phyloP scores from a whole-genome alignment of 2,797 vertebrate species.

The Aeoliscus strigatus region DNA sequence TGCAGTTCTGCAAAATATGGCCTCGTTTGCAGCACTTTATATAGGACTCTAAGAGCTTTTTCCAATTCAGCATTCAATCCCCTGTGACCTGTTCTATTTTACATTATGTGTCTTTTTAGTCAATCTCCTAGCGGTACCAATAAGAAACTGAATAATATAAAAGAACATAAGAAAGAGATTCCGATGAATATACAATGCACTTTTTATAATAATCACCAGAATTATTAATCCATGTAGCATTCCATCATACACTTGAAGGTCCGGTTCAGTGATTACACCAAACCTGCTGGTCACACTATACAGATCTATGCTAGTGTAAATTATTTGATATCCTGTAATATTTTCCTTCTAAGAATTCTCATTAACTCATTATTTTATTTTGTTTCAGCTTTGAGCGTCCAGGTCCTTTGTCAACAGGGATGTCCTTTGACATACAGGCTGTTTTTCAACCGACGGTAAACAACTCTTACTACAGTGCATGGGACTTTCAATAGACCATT shows the following conservation, averaged over 20 bases:
- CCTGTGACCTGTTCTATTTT: constrained; percentile 65
- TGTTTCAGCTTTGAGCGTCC: constrained; percentile 82
- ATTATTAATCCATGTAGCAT: constrained; percentile 12
- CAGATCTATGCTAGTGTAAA: background rate
- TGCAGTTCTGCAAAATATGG: constrained; percentile 31
- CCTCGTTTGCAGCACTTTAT: constrained; percentile 59
- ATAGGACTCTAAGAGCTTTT: constrained; percentile 47
- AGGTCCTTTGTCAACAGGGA: constrained; percentile 81
- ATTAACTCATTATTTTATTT: constrained; percentile 17
- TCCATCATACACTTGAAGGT: constrained; percentile 43
- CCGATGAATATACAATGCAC: constrained; percentile 18
- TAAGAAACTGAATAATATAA: constrained; percentile 7
- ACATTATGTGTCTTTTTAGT: constrained; percentile 35
- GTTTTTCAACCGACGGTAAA: constrained; percentile 86
- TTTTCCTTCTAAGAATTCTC: too few relatives aligned
- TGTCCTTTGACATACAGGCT: constrained; percentile 82
- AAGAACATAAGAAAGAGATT: constrained; percentile 2
- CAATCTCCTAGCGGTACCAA: constrained; percentile 29
- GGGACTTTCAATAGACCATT: background rate
- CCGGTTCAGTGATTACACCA: too few relatives aligned
- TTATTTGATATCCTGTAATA: background rate
- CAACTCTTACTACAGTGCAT: constrained; percentile 8
- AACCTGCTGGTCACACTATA: background rate
- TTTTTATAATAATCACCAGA: constrained; percentile 18
- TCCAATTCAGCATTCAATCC: constrained; percentile 60